Percentiles rank a stretch among this genome's conserved stretches.
phyloP scores from a whole-genome alignment of 2,888 invertebrate genomes.

The Ethmia dodecea region DNA sequence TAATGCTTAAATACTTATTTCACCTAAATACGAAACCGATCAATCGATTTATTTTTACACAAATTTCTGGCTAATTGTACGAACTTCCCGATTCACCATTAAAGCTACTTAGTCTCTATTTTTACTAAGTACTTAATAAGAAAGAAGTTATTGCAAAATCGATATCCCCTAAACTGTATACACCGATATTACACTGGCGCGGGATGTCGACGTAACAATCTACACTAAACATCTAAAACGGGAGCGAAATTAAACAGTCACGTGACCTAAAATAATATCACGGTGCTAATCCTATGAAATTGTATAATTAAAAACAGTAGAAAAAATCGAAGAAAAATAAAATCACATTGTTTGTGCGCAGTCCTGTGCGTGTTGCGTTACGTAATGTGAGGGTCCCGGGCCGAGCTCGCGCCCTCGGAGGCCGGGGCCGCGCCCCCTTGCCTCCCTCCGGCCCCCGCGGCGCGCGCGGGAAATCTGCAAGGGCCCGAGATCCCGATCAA shows the following conservation, averaged over 20 bases:
- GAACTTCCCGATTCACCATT: conserved; percentile 10
- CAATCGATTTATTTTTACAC: conserved; percentile 30
- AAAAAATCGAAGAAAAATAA: conserved; percentile 66
- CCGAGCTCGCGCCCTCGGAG: conserved; percentile 39
- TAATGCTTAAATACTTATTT: background rate
- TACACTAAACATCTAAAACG: conserved; percentile 54
- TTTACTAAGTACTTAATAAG: too few relatives aligned
- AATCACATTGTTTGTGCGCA: conserved; percentile 78
- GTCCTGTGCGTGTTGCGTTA: conserved; percentile 75
- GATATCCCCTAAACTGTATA: conserved; percentile 18
- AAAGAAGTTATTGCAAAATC: conserved; percentile 24
- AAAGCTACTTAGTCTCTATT: too few relatives aligned
- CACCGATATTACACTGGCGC: conserved; percentile 42
- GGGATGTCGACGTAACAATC: conserved; percentile 30
- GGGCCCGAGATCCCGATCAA: conserved; percentile 24
- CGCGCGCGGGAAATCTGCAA: conserved; percentile 17
- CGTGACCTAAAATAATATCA: conserved; percentile 64
- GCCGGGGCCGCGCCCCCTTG: conserved; percentile 33
- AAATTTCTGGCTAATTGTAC: conserved; percentile 11
- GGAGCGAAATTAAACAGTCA: conserved; percentile 48
- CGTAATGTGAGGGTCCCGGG: conserved; percentile 69
- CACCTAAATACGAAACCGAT: conserved; percentile 24
- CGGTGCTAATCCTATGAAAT: conserved; percentile 66
- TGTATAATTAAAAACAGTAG: conserved; percentile 73
- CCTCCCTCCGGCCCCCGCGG: conserved; percentile 15